These are phyloP conservation scores for Drepana arcuata DNA, from an alignment of 1,140 invertebrate species.

Conservation along the genomic window DNA sequence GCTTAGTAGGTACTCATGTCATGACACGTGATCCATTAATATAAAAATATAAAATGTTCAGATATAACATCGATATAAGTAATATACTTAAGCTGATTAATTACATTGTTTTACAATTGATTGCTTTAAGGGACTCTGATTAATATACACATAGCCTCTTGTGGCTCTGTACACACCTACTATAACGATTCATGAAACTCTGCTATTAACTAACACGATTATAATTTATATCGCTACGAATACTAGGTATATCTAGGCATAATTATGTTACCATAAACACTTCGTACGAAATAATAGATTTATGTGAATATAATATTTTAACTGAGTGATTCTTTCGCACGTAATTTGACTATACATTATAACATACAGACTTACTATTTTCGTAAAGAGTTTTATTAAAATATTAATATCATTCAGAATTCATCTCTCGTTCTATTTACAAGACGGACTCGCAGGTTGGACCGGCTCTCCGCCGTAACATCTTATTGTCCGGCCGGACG, in stretches of 20 bases:
- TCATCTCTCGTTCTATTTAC: conserved; percentile 53
- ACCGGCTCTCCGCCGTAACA: neutral
- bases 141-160: no score
- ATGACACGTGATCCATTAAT: conserved; percentile 39
- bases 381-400: conserved; percentile 57
- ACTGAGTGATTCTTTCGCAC: conserved; percentile 29
- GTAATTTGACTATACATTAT: conserved; percentile 30
- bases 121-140: no score
- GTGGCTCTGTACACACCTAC: no score
- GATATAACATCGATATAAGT: conserved; percentile 31
- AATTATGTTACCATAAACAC: conserved; percentile 14
- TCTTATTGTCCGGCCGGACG: conserved; percentile 48
- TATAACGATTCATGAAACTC: conserved; percentile 20
- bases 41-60: conserved; percentile 44
- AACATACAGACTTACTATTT: conserved; percentile 40
- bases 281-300: conserved; percentile 8
- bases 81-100: no score
- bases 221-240: no score
- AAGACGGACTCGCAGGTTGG: conserved; percentile 23
- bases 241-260: no score
- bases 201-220: conserved; percentile 34
- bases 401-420: conserved; percentile 63
- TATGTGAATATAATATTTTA: conserved; percentile 32
- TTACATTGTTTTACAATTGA: no score
- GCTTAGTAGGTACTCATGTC: no score